These are phyloP conservation scores for Balanococcus diminutus DNA, from an alignment of 2,888 invertebrate species.

Conservation along the genomic window DNA sequence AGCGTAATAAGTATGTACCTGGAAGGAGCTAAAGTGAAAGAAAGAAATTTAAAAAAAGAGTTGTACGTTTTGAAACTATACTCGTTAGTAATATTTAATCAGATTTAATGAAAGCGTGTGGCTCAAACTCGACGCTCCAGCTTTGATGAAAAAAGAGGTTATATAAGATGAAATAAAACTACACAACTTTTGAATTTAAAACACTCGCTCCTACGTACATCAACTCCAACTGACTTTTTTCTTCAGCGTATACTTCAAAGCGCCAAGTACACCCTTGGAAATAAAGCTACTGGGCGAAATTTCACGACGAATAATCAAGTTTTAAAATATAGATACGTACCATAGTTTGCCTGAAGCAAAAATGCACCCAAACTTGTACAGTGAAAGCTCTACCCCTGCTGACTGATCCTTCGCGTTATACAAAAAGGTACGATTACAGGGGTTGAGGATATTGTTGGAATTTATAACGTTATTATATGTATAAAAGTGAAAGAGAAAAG, in stretches of 20 bases:
- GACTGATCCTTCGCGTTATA: background rate
- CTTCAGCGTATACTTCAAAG: too few species aligned
- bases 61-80: background rate
- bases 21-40: too few species aligned
- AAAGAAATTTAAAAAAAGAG: background rate
- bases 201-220: background rate
- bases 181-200: background rate
- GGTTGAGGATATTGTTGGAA: background rate
- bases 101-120: background rate
- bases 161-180: background rate
- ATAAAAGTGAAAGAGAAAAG: background rate
- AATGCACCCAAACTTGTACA: background rate
- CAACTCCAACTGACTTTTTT: background rate
- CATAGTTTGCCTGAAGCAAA: background rate
- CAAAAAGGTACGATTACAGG: background rate
- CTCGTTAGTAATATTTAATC: background rate
- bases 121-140: background rate
- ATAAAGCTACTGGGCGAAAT: background rate
- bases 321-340: background rate
- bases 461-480: slow-evolving; percentile 15
- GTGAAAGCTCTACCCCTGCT: background rate
- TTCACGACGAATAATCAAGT: background rate
- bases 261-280: background rate
- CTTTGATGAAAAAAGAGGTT: background rate
- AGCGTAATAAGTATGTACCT: background rate